Evolutionary conservation across 2,113 vertebrate genomes (phyloP).

Genomic region (Albula goreensis): DNA sequence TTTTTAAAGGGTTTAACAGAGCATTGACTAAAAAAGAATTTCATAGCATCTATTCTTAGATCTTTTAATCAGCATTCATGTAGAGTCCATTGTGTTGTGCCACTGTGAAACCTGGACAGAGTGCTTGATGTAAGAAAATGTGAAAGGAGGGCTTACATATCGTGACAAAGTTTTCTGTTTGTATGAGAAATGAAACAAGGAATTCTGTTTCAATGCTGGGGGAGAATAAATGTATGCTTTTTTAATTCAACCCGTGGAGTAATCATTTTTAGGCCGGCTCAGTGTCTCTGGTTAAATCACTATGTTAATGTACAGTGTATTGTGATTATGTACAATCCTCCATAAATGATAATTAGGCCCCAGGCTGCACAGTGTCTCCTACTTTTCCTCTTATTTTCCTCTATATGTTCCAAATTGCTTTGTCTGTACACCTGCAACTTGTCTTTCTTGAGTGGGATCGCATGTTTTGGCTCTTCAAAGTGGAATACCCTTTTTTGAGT

Average conservation of each 20-base stretch:
- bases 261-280: not conserved
- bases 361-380: not conserved
- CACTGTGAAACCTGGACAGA: not conserved
- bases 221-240: too few species aligned
- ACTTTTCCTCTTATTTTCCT: conserved; percentile 9
- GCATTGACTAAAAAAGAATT: not conserved
- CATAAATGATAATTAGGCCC: conserved; percentile 1
- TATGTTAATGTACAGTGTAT: not conserved
- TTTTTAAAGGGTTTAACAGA: not conserved
- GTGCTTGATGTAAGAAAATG: not conserved
- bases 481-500: not conserved
- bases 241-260: not conserved
- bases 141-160: too few species aligned
- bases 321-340: not conserved
- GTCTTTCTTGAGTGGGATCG: conserved; percentile 11
- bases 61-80: not conserved
- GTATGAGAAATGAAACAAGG: not conserved
- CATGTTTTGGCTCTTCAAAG: conserved; percentile 13
- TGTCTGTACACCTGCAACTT: conserved; percentile 29
- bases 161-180: not conserved
- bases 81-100: not conserved
- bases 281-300: not conserved
- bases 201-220: not conserved
- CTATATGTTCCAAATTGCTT: conserved; percentile 8
- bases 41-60: not conserved